Percentiles rank a stretch among this genome's conserved stretches.
These are phyloP conservation scores for Metridium senile DNA, from an alignment of 92 coral and sea anemone genomes.

Conservation along the genomic window DNA sequence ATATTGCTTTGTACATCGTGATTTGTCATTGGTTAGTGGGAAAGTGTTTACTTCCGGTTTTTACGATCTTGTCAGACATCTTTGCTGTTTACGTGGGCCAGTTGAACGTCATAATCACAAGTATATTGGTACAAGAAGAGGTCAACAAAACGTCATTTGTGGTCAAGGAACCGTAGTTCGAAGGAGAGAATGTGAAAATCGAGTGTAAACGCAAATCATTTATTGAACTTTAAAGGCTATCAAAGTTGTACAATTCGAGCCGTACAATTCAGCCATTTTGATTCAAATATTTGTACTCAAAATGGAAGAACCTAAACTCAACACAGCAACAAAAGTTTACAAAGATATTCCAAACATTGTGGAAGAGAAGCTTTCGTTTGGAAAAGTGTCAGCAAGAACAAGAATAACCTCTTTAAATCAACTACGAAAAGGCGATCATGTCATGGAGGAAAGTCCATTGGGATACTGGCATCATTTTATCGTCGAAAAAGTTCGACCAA, in stretches of 20 bases:
- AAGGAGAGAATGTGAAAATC: neutral
- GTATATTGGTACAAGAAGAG: neutral
- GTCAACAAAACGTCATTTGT: conserved; percentile 17
- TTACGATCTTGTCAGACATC: neutral
- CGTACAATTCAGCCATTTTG: neutral
- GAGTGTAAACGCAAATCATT: too few relatives aligned
- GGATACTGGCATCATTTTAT: conserved; percentile 94
- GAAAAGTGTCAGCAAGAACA: conserved; percentile 73
- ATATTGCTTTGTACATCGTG: neutral
- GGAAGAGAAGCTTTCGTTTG: conserved; percentile 56
- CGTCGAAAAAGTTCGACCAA: conserved; percentile 77
- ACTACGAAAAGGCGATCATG: conserved; percentile 79
- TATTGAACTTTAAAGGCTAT: too few relatives aligned
- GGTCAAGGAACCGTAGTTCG: conserved; percentile 17
- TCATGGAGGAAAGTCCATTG: conserved; percentile 83
- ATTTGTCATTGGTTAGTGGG: neutral
- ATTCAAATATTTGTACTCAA: neutral
- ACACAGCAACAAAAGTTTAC: conserved; percentile 2
- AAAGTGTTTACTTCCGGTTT: neutral
- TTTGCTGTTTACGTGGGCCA: neutral
- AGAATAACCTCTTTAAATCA: conserved; percentile 70
- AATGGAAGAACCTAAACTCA: conserved; percentile 23
- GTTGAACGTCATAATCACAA: neutral
- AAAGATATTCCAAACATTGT: conserved; percentile 17
- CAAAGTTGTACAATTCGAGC: neutral